phyloP scores from a whole-genome alignment of 2,113 vertebrate genomes.

The Chionomys nivalis region DNA sequence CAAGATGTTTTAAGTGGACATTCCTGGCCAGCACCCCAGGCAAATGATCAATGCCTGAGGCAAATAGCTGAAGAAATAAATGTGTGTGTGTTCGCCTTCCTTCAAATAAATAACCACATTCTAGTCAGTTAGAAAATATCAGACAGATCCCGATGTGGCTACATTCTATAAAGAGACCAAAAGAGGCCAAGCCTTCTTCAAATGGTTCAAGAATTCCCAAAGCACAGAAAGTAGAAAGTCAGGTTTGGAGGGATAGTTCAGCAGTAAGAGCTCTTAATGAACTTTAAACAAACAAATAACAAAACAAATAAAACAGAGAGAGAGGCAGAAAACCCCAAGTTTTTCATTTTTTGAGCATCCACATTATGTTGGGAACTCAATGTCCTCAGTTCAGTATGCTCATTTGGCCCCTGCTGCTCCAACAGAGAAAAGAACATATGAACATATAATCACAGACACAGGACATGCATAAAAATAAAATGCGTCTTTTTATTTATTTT shows the following conservation, averaged over 20 bases:
- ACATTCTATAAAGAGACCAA: background rate
- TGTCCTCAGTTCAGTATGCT: background rate
- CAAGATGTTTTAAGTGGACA: background rate
- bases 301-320: background rate
- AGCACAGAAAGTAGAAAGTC: background rate
- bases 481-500: background rate
- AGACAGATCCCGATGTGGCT: accelerated
- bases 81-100: background rate
- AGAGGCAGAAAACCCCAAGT: background rate
- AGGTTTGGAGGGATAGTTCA: background rate
- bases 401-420: background rate
- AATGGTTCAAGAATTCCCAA: background rate
- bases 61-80: background rate
- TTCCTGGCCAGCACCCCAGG: background rate
- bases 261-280: too few relatives aligned
- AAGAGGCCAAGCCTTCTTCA: background rate
- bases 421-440: accelerated
- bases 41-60: background rate
- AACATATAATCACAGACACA: background rate
- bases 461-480: background rate
- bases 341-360: background rate
- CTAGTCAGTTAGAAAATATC: background rate
- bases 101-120: background rate
- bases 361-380: background rate
- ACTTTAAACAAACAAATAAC: background rate